phyloP scores from a whole-genome alignment of 2,888 invertebrate species.

The Drosophila suboccidentalis region DNA sequence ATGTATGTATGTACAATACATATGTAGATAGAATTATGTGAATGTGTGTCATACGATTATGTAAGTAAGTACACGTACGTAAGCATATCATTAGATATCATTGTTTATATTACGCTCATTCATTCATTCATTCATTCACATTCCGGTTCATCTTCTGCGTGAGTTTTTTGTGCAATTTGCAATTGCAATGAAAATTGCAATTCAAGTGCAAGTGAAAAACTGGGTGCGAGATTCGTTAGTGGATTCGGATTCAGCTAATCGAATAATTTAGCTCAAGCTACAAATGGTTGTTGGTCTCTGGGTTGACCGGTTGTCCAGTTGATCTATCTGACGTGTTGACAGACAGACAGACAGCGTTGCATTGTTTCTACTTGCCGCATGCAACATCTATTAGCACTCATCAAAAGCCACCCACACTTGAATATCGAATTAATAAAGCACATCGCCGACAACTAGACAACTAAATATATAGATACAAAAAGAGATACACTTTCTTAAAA shows the following conservation, averaged over 20 bases:
- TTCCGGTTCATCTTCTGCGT: slow-evolving; percentile 25
- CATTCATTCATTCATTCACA: slow-evolving; percentile 14
- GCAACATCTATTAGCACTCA: slow-evolving; percentile 17
- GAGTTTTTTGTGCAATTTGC: slow-evolving; percentile 14
- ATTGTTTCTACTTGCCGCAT: slow-evolving; percentile 15
- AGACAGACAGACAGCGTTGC: not conserved
- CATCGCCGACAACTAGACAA: slow-evolving; percentile 3
- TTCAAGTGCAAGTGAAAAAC: slow-evolving; percentile 53
- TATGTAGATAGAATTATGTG: not conserved
- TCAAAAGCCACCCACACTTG: not conserved
- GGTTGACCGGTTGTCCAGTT: slow-evolving; percentile 16
- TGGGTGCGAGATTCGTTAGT: slow-evolving; percentile 24
- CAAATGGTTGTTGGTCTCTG: slow-evolving; percentile 20
- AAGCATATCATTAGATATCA: slow-evolving; percentile 29
- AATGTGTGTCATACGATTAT: slow-evolving; percentile 42
- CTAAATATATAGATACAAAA: not conserved
- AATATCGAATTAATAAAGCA: slow-evolving; percentile 18
- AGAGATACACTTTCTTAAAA: not conserved
- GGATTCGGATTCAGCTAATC: slow-evolving; percentile 53
- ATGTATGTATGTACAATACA: not conserved
- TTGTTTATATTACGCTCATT: slow-evolving; percentile 32
- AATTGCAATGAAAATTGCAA: slow-evolving; percentile 42
- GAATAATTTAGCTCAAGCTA: slow-evolving; percentile 66
- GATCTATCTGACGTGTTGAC: not conserved
- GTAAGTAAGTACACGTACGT: slow-evolving; percentile 31